phyloP scores from a whole-genome alignment of 2,888 invertebrate genomes.

The Lutraria lutraria region DNA sequence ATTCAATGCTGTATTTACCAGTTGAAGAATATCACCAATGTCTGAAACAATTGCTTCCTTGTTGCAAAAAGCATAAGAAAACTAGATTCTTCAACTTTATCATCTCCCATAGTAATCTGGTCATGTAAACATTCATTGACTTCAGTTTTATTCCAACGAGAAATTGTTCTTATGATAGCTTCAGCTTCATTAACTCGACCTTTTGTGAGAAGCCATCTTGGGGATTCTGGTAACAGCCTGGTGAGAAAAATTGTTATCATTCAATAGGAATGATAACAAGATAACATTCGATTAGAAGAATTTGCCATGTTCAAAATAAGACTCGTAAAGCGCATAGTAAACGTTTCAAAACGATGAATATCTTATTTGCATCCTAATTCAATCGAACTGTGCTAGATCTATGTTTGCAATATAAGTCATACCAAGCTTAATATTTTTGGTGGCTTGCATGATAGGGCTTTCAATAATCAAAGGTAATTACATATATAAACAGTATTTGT shows the following conservation, averaged over 20 bases:
- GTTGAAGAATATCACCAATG: slow-evolving; percentile 70
- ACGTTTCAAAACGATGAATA: too few relatives aligned
- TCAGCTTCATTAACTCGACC: slow-evolving; percentile 37
- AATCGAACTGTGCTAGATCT: too few relatives aligned
- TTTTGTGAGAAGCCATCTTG: slow-evolving; percentile 58
- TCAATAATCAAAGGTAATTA: too few relatives aligned
- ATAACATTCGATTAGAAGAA: too few relatives aligned
- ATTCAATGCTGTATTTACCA: slow-evolving; percentile 58
- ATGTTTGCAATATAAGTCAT: too few relatives aligned
- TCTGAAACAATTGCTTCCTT: slow-evolving; percentile 62
- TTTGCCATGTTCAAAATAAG: too few relatives aligned
- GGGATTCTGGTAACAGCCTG: slow-evolving; percentile 60
- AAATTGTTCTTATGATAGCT: slow-evolving; percentile 26
- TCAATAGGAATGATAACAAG: too few relatives aligned
- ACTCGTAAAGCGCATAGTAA: too few relatives aligned
- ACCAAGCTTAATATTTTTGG: too few relatives aligned
- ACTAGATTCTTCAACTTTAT: slow-evolving; percentile 33
- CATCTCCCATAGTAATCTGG: slow-evolving; percentile 47
- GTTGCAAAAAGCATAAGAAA: slow-evolving; percentile 68
- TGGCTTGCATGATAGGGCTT: too few relatives aligned
- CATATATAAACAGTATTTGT: too few relatives aligned
- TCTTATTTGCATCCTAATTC: too few relatives aligned
- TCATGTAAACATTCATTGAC: slow-evolving; percentile 17
- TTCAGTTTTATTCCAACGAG: slow-evolving; percentile 40
- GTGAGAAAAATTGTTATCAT: not conserved